Evolutionary conservation across 2,797 vertebrate genomes (phyloP).

Genomic region (Enteromius fasciolatus): DNA sequence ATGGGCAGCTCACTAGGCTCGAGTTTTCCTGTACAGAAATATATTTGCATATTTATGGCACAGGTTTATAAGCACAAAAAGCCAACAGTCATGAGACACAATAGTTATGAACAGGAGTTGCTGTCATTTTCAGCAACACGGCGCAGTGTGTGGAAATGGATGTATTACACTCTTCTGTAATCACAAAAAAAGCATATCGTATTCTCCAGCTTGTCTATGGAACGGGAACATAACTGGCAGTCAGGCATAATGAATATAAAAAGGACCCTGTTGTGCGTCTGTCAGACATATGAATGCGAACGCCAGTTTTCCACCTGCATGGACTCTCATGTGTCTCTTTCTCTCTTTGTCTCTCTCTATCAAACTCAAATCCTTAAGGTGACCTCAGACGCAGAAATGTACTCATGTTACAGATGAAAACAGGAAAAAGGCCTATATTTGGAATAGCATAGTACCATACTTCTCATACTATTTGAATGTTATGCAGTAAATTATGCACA

Average conservation of each 20-base stretch:
- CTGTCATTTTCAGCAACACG: slow-evolving; percentile 19
- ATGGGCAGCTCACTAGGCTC: background rate
- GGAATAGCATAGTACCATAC: background rate
- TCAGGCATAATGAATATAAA: slow-evolving; percentile 55
- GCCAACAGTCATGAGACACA: background rate
- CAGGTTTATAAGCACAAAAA: slow-evolving; percentile 4
- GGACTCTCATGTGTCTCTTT: background rate
- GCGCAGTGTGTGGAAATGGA: slow-evolving; percentile 35
- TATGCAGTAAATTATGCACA: background rate
- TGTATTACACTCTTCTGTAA: slow-evolving; percentile 30
- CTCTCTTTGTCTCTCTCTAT: slow-evolving; percentile 9
- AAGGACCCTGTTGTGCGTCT: slow-evolving; percentile 43
- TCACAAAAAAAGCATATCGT: slow-evolving; percentile 45
- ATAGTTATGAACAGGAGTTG: slow-evolving; percentile 9
- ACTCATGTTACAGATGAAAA: slow-evolving; percentile 27
- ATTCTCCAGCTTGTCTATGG: slow-evolving; percentile 41
- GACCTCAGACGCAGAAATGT: slow-evolving; percentile 29
- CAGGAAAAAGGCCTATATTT: background rate
- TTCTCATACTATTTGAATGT: background rate
- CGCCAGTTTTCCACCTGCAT: slow-evolving; percentile 22
- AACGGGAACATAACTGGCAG: slow-evolving; percentile 45
- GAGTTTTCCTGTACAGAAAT: background rate
- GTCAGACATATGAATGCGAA: slow-evolving; percentile 46
- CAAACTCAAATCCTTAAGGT: slow-evolving; percentile 15
- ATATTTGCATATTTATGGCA: background rate